Evolutionary conservation across 2,888 invertebrate genomes (phyloP).

Genomic region (Drepana falcataria): DNA sequence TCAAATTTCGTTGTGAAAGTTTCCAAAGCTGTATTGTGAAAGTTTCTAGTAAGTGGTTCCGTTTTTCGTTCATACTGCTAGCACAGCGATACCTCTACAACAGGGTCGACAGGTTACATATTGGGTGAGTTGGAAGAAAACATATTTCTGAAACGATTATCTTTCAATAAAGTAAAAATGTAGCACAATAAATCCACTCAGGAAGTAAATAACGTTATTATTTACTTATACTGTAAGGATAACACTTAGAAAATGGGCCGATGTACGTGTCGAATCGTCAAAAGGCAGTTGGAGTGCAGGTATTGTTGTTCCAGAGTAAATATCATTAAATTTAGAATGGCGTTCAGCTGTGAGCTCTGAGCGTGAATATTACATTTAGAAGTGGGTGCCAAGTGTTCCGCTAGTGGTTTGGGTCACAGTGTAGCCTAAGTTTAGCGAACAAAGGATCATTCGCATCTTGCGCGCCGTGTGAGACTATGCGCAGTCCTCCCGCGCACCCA

Average conservation of each 20-base stretch:
- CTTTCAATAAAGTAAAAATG: too few species aligned
- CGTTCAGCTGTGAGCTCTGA: constrained; percentile 38
- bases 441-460: constrained; percentile 68
- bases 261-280: constrained; percentile 38
- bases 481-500: constrained; percentile 54
- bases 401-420: constrained; percentile 56
- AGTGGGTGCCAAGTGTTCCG: constrained; percentile 61
- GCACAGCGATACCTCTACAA: too few species aligned
- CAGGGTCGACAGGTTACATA: too few species aligned
- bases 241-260: constrained; percentile 14
- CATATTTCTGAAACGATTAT: too few species aligned
- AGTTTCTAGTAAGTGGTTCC: too few species aligned
- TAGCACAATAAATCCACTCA: too few species aligned
- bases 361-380: constrained; percentile 52
- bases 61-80: too few species aligned
- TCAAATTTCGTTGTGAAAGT: too few species aligned
- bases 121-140: too few species aligned
- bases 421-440: constrained; percentile 63
- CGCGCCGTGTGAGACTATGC: constrained; percentile 60
- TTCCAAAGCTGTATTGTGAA: too few species aligned
- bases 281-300: constrained; percentile 38
- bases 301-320: constrained; percentile 53
- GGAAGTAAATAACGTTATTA: constrained; percentile 24
- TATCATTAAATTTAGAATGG: constrained; percentile 51
- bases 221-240: constrained; percentile 17